Conservation (phyloP, 37 sponge, comb jelly and placozoan genomes). For the Chondrilla cf. caribensis region DNA sequence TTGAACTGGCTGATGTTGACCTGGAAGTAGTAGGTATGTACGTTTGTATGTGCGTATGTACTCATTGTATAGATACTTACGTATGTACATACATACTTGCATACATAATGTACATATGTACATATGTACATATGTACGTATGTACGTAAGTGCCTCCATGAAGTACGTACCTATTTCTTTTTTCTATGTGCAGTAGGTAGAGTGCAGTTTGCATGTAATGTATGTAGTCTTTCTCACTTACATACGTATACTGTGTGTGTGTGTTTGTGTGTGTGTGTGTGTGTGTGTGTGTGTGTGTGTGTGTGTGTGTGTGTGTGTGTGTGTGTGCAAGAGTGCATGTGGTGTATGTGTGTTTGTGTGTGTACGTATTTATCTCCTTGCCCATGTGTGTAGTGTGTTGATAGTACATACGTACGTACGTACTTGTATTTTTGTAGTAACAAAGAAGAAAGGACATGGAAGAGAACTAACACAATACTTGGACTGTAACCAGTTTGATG, state of each 20-base stretch:
- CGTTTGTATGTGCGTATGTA: slow-evolving; percentile 28
- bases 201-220: no score
- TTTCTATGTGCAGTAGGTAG: no score
- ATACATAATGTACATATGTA: not conserved
- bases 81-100: not conserved
- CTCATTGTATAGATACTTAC: not conserved
- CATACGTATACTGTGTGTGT: no score
- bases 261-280: not conserved
- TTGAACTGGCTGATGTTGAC: slow-evolving; percentile 50
- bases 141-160: no score
- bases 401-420: not conserved
- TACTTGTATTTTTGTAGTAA: slow-evolving; percentile 34
- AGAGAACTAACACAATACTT: slow-evolving; percentile 51
- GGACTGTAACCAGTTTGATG: slow-evolving; percentile 61
- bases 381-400: not conserved
- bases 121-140: no score
- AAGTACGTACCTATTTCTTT: no score
- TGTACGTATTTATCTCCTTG: not conserved
- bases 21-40: slow-evolving; percentile 50
- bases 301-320: slow-evolving; percentile 15
- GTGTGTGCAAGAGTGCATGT: not conserved
- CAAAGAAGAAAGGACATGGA: slow-evolving; percentile 60
- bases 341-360: not conserved
- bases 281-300: not conserved
- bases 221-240: no score